These are phyloP conservation scores for Arothron firmamentum DNA, from an alignment of 2,113 vertebrate genomes.

Conservation along the genomic window DNA sequence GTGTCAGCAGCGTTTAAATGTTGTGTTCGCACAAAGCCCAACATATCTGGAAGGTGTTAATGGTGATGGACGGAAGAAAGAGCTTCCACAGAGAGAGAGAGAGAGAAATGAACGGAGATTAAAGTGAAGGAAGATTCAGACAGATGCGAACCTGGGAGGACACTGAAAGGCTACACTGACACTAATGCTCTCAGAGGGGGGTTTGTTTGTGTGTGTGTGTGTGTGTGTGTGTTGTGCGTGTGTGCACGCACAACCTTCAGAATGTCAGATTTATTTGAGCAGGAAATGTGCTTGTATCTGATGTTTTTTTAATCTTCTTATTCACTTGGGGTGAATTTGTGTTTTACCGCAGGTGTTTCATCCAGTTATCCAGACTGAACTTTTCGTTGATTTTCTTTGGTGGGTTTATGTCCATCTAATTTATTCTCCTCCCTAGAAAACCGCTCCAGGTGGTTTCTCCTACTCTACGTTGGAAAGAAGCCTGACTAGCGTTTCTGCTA, in stretches of 20 bases:
- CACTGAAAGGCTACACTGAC: slow-evolving; percentile 21
- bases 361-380: no score
- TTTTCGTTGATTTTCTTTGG: no score
- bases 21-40: background rate
- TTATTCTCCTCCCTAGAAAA: no score
- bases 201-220: slow-evolving; percentile 9
- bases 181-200: slow-evolving; percentile 32
- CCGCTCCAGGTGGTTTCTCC: no score
- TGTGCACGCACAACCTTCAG: background rate
- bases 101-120: slow-evolving; percentile 33
- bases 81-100: slow-evolving; percentile 9
- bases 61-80: slow-evolving; percentile 31
- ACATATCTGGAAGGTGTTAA: slow-evolving; percentile 26
- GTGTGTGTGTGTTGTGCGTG: slow-evolving; percentile 6
- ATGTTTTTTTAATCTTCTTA: no score
- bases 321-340: no score
- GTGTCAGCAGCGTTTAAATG: background rate
- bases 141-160: slow-evolving; percentile 20
- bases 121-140: slow-evolving; percentile 48
- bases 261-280: background rate
- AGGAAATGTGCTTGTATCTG: background rate
- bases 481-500: no score
- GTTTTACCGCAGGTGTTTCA: no score
- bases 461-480: no score
- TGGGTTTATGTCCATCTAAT: no score